phyloP scores from a whole-genome alignment of 2,888 invertebrate genomes.

The Malthinus seriepunctatus region DNA sequence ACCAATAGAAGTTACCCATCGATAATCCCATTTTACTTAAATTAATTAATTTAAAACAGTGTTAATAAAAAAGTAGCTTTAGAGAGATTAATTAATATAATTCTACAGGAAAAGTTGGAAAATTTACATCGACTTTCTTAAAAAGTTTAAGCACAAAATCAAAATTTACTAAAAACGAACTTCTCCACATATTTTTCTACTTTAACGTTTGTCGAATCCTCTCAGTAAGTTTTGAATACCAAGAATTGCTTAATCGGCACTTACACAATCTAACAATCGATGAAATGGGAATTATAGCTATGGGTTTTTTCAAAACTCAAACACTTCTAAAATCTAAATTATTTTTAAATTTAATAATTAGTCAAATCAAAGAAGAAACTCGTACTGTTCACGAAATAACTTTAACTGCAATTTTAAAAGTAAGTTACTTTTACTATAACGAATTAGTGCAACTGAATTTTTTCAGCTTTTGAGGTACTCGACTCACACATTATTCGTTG shows the following conservation, averaged over 20 bases:
- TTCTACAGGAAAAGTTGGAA: constrained; percentile 17
- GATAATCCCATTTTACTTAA: background rate
- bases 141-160: background rate
- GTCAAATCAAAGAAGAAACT: constrained; percentile 57
- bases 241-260: constrained; percentile 59
- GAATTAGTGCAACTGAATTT: too few species aligned
- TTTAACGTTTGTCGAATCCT: constrained; percentile 63
- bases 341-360: constrained; percentile 50
- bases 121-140: constrained; percentile 1
- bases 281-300: constrained; percentile 71
- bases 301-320: constrained; percentile 76
- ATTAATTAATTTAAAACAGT: background rate
- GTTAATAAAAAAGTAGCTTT: background rate
- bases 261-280: constrained; percentile 62
- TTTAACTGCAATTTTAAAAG: constrained; percentile 68
- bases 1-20: too few species aligned
- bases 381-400: constrained; percentile 65
- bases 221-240: constrained; percentile 63
- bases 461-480: constrained; percentile 62
- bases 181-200: constrained; percentile 71
- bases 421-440: constrained; percentile 32
- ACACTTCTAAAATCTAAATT: constrained; percentile 62
- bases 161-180: constrained; percentile 60
- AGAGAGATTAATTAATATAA: background rate
- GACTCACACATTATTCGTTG: constrained; percentile 52